phyloP scores from a whole-genome alignment of 2,797 vertebrate species.

The Onychomys arenicola region DNA sequence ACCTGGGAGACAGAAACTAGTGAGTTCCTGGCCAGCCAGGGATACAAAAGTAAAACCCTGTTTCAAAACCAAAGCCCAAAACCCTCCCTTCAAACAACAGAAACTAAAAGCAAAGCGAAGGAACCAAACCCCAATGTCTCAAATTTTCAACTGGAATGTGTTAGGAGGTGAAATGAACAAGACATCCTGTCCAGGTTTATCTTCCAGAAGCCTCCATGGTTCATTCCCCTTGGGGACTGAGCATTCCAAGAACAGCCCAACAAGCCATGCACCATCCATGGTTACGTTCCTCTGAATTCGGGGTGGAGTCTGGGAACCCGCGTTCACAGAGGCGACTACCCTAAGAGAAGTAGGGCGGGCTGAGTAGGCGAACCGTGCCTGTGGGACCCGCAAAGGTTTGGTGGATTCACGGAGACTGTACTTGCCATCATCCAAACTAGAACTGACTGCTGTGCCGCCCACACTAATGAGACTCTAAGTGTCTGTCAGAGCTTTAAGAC shows the following conservation, averaged over 20 bases:
- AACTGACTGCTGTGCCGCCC: accelerated
- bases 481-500: neutral
- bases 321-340: accelerated
- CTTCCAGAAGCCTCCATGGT: accelerated
- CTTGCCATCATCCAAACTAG: accelerated
- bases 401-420: neutral
- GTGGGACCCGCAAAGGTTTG: accelerated
- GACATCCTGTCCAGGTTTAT: neutral
- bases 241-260: neutral
- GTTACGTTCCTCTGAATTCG: neutral
- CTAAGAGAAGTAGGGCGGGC: accelerated
- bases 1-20: neutral
- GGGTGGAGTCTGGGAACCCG: accelerated
- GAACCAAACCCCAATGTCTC: neutral
- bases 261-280: too few relatives aligned
- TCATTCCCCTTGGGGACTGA: too few relatives aligned
- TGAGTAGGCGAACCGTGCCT: accelerated
- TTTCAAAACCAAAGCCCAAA: neutral
- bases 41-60: neutral
- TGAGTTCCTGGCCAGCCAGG: neutral
- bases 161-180: neutral
- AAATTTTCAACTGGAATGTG: neutral
- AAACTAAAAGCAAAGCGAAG: neutral
- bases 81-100: neutral
- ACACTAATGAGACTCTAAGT: accelerated